These are phyloP conservation scores for Amphiprion ocellaris DNA, from an alignment of 2,113 vertebrate genomes.

Conservation along the genomic window DNA sequence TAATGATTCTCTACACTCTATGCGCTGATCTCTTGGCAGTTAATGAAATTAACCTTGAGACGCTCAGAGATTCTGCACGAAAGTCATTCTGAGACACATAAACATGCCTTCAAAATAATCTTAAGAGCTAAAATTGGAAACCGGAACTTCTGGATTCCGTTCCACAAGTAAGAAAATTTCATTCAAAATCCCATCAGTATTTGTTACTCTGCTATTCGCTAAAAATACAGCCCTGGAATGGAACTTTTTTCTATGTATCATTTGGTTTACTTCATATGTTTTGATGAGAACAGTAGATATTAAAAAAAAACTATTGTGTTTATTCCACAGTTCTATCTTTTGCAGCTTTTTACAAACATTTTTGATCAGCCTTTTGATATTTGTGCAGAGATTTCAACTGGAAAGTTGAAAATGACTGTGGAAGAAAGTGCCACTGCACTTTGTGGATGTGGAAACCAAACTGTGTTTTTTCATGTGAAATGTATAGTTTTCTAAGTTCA, in stretches of 20 bases:
- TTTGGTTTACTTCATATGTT: too few relatives aligned
- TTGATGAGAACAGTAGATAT: too few relatives aligned
- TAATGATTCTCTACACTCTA: constrained; percentile 55
- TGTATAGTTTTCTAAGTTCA: too few relatives aligned
- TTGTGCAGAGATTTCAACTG: too few relatives aligned
- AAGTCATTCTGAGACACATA: background rate
- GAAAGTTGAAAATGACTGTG: too few relatives aligned
- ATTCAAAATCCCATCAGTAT: background rate
- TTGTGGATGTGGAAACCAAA: background rate
- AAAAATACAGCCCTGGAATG: too few relatives aligned
- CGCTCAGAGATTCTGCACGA: constrained; percentile 10
- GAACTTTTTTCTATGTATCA: too few relatives aligned
- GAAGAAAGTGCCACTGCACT: background rate
- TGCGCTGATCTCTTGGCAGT: constrained; percentile 50
- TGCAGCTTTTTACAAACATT: too few relatives aligned
- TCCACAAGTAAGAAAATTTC: background rate
- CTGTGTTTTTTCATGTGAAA: too few relatives aligned
- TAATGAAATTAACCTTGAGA: constrained; percentile 74
- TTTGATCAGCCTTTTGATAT: too few relatives aligned
- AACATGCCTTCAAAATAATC: background rate
- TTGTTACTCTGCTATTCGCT: background rate
- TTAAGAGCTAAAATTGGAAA: background rate
- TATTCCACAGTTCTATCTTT: too few relatives aligned
- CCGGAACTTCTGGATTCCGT: background rate
- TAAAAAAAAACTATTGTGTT: too few relatives aligned